Evolutionary conservation across 2,797 vertebrate species (phyloP).

Genomic region (Neopelma chrysocephalum): DNA sequence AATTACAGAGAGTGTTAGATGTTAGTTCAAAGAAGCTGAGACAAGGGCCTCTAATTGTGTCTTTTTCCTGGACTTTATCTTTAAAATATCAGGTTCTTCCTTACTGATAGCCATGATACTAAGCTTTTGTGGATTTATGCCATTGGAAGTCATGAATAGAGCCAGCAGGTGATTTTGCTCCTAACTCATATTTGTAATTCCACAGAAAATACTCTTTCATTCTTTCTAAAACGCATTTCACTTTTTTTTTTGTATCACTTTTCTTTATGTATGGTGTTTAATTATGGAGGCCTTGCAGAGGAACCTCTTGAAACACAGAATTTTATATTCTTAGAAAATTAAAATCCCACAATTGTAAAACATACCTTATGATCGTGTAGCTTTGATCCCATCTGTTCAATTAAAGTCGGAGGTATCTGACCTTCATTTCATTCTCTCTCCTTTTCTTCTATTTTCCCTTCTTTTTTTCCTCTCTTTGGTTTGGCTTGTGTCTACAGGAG

Average conservation of each 20-base stretch:
- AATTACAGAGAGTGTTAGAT: background rate
- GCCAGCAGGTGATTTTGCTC: background rate
- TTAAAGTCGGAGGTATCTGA: background rate
- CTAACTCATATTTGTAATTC: background rate
- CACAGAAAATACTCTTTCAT: background rate
- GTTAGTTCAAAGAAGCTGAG: background rate
- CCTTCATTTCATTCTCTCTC: background rate
- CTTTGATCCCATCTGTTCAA: background rate
- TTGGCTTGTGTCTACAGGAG: background rate
- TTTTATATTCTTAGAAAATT: background rate
- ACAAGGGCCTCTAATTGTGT: background rate
- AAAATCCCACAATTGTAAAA: background rate
- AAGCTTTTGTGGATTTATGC: background rate
- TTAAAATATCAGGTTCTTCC: background rate
- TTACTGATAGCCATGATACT: background rate
- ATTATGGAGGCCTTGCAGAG: background rate
- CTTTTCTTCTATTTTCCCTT: accelerated
- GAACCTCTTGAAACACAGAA: background rate
- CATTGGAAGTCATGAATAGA: background rate
- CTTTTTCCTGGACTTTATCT: background rate
- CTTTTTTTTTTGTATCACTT: background rate
- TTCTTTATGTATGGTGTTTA: background rate
- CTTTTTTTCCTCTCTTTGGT: background rate
- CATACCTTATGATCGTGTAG: background rate
- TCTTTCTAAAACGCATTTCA: background rate